Conservation (phyloP, 2,888 invertebrate species). For the Aspidiotus rigidus region DNA sequence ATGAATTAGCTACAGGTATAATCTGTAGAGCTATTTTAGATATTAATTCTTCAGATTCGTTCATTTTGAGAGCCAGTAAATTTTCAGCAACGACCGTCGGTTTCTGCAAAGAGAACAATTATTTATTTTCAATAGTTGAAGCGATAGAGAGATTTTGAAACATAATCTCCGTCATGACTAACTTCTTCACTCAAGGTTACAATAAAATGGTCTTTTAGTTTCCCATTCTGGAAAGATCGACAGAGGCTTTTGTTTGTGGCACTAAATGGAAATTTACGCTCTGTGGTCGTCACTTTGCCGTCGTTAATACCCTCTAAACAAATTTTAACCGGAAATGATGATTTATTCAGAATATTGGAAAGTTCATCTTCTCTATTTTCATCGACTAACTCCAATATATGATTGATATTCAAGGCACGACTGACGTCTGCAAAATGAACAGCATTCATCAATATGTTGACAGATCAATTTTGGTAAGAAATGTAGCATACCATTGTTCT, state of each 20-base stretch:
- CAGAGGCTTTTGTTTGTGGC: neutral
- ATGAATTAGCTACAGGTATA: neutral
- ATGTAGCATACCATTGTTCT: too few species aligned
- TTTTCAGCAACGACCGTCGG: slow-evolving; percentile 18
- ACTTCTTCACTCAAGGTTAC: slow-evolving; percentile 15
- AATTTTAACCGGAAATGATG: slow-evolving; percentile 19
- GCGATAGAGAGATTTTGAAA: neutral
- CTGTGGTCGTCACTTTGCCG: neutral
- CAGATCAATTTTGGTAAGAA: too few species aligned
- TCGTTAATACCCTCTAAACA: slow-evolving; percentile 19
- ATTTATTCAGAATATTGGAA: neutral
- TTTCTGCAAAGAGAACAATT: neutral
- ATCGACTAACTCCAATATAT: neutral
- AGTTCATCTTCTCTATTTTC: slow-evolving; percentile 3
- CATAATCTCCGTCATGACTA: neutral
- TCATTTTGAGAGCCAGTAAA: slow-evolving; percentile 20
- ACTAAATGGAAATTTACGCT: slow-evolving; percentile 1
- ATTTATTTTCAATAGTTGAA: neutral
- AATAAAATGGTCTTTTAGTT: slow-evolving; percentile 21
- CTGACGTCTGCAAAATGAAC: neutral
- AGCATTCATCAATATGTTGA: too few species aligned
- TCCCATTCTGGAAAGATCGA: slow-evolving; percentile 11
- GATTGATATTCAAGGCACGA: neutral
- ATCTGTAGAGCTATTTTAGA: slow-evolving; percentile 25
- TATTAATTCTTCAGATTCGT: slow-evolving; percentile 16